Conservation (phyloP, 37 sponge, comb jelly and placozoan genomes). For the Corticium candelabrum region DNA sequence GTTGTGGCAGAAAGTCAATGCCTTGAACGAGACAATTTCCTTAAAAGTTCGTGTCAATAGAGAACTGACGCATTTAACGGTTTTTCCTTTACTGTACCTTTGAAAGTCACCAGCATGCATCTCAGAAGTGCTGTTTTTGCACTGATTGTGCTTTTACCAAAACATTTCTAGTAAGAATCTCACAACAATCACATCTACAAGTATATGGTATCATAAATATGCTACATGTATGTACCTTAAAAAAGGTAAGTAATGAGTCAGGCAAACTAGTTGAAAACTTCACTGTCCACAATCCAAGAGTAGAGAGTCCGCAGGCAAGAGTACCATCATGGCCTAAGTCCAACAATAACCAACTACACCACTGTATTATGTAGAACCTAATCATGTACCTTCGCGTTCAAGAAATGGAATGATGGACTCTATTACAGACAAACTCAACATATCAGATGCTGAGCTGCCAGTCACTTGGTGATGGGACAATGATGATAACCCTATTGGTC, state of each 20-base stretch:
- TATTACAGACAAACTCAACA: background rate
- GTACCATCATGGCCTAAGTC: background rate
- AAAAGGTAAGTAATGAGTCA: background rate
- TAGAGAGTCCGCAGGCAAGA: background rate
- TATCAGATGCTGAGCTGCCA: background rate
- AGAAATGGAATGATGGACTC: background rate
- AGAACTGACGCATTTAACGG: no score
- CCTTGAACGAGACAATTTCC: background rate
- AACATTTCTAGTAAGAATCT: no score
- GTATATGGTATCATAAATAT: no score
- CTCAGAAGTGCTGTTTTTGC: background rate
- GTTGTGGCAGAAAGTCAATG: background rate
- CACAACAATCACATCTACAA: no score
- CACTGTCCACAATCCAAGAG: background rate
- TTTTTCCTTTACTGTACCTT: no score
- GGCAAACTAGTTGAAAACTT: background rate
- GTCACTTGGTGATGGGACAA: background rate
- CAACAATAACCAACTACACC: background rate
- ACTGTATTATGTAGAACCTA: background rate
- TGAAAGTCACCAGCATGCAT: background rate
- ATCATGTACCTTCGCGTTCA: background rate
- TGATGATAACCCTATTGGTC: background rate
- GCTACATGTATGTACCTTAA: background rate
- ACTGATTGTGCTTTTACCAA: no score
- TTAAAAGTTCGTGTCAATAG: no score